phyloP scores from a whole-genome alignment of 2,888 invertebrate genomes.

The Sphaeridia pumilis region DNA sequence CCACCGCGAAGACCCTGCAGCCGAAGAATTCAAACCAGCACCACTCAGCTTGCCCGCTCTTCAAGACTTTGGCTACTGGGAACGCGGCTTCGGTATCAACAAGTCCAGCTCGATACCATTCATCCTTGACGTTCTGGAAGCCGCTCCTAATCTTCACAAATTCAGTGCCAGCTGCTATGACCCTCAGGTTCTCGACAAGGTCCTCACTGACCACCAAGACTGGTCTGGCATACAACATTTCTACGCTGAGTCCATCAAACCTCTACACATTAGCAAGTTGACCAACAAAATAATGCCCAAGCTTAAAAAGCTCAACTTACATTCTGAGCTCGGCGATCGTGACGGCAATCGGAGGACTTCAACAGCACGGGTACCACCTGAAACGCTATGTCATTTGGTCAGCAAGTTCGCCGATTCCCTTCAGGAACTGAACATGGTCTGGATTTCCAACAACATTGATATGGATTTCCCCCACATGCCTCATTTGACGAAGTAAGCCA shows the following conservation, averaged over 20 bases:
- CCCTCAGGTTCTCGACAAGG: neutral
- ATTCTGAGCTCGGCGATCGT: neutral
- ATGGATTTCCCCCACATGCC: conserved; percentile 5
- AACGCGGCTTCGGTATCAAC: neutral
- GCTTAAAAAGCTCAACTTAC: conserved; percentile 3
- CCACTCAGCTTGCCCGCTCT: conserved; percentile 2
- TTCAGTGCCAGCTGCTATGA: neutral
- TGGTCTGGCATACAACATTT: neutral
- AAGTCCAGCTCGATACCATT: neutral
- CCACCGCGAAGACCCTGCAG: neutral
- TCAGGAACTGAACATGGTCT: conserved; percentile 7
- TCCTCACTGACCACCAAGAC: neutral
- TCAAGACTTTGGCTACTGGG: conserved; percentile 12
- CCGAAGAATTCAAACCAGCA: neutral
- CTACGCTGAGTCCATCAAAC: conserved; percentile 6
- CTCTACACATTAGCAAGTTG: neutral
- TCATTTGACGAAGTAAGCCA: conserved; percentile 1
- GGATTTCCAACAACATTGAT: conserved; percentile 8
- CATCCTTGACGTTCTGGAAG: neutral
- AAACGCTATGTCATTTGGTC: neutral
- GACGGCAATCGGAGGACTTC: no score
- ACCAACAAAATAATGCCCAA: neutral
- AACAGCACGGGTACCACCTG: neutral
- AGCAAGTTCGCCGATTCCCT: neutral
- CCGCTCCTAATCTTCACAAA: conserved; percentile 6